Base-by-base conservation (phyloP, 2,113 vertebrate species). In the Eurypyga helias region DNA sequence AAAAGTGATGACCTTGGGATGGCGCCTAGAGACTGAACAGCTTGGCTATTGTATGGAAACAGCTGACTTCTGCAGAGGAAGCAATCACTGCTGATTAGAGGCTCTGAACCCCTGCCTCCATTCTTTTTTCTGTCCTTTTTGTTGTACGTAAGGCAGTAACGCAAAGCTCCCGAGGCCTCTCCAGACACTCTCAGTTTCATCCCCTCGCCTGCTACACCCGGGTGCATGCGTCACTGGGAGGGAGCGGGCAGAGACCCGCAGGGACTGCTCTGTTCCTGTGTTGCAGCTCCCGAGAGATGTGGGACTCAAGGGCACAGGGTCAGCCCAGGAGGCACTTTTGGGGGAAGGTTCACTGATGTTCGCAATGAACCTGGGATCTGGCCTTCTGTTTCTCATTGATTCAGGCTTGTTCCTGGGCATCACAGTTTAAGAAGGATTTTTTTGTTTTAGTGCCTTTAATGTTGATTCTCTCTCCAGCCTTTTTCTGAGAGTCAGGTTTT, bases 1-100 rank as follows among this genome's bases (percentile, higher is more conserved):
- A 97, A 97, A 97, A 97, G 81, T 87, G 91, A 91, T 98, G 97
- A 98, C 97, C 97, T 98, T 99, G 98, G 96, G 98, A 97, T 98
- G 98, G 98, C 97, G 98, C 98, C 98, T 98, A 96, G 95, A 97
- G 98, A 95, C 89, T 95, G 92, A 78, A 90, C 82, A 96, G 82
- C 49, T 95, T 91, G 83, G 46, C 96, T 94, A 96, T 97, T 98
- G 96, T 98, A 71, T 93, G 84, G 97, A 98, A 98, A 96, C 98
- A 98, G 98, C 98, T 98, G 98, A 98, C 97, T 97, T 97, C 96
- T 98, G 97, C 89, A 97, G 96, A 98, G 98, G 98, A 99, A 98
- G 95, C 93, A 97, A 97, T 98, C 96, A 91, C 67, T 86, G 87
- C 85, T 96, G 97, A 93, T 97, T 98, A 93, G 92, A 89, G 96